Percentiles rank a stretch among this genome's conserved stretches.
These are phyloP conservation scores for Cyphomyrus discorhynchus DNA, from an alignment of 2,113 vertebrate species.

Conservation along the genomic window DNA sequence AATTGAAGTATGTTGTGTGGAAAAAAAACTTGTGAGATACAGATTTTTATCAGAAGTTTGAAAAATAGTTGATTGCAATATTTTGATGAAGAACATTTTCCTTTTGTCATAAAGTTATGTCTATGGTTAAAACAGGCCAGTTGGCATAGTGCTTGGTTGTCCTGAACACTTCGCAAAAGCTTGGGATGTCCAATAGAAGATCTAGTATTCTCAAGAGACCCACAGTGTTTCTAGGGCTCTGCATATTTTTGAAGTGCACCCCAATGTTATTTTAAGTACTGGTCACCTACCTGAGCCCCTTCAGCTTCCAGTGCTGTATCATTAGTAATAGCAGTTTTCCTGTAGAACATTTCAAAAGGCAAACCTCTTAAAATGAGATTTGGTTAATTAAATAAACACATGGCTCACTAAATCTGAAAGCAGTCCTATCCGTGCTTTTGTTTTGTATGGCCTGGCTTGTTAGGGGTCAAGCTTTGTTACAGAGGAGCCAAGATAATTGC, in stretches of 20 bases:
- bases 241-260: background rate
- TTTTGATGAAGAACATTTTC: constrained; percentile 8
- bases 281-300: background rate
- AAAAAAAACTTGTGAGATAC: background rate
- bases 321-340: background rate
- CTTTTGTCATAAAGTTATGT: background rate
- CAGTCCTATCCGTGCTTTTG: background rate
- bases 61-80: background rate
- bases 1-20: background rate
- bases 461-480: background rate
- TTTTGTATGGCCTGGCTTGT: background rate
- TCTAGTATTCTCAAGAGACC: background rate
- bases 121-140: background rate
- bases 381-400: background rate
- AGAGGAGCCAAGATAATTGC: constrained; percentile 5
- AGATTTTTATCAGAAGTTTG: background rate
- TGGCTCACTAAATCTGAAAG: background rate
- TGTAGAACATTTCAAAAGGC: background rate
- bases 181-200: background rate
- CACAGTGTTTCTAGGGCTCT: background rate
- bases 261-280: background rate
- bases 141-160: background rate
- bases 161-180: background rate
- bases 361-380: background rate
- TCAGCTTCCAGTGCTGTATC: background rate